Percentiles rank a stretch among this genome's conserved stretches.
phyloP scores from a whole-genome alignment of 2,888 invertebrate species.

The Hydriomena furcata region DNA sequence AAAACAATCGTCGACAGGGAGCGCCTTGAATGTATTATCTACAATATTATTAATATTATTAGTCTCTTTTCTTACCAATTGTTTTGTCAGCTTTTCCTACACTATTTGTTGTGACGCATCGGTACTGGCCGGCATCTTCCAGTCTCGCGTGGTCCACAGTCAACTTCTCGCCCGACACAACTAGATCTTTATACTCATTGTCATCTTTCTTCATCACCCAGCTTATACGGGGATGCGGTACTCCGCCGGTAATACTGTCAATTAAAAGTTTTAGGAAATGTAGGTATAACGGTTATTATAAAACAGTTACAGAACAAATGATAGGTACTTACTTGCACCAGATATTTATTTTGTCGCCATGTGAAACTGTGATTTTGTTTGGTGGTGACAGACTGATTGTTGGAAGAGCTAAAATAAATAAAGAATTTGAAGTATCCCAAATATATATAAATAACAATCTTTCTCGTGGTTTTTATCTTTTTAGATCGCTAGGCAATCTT shows the following conservation, averaged over 20 bases:
- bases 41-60: too few relatives aligned
- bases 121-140: constrained; percentile 17
- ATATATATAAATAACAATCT: too few relatives aligned
- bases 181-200: neutral
- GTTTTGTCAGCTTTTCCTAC: neutral
- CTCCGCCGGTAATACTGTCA: constrained; percentile 12
- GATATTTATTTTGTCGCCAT: constrained; percentile 1
- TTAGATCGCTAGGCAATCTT: neutral
- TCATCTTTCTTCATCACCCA: constrained; percentile 8
- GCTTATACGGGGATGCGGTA: constrained; percentile 8
- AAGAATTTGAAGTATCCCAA: too few relatives aligned
- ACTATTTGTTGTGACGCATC: constrained; percentile 10
- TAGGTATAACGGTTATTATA: too few relatives aligned
- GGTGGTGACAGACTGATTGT: neutral
- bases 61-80: neutral
- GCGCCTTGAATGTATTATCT: too few relatives aligned
- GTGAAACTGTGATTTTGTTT: neutral
- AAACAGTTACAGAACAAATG: too few relatives aligned
- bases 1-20: too few relatives aligned
- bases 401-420: constrained; percentile 5
- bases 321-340: constrained; percentile 13
- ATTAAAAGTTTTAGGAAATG: neutral
- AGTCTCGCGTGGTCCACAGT: neutral
- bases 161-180: constrained; percentile 9
- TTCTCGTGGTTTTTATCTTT: too few relatives aligned